These are phyloP conservation scores for Cosmorhoe ocellata DNA, from an alignment of 2,888 invertebrate genomes.

Conservation along the genomic window DNA sequence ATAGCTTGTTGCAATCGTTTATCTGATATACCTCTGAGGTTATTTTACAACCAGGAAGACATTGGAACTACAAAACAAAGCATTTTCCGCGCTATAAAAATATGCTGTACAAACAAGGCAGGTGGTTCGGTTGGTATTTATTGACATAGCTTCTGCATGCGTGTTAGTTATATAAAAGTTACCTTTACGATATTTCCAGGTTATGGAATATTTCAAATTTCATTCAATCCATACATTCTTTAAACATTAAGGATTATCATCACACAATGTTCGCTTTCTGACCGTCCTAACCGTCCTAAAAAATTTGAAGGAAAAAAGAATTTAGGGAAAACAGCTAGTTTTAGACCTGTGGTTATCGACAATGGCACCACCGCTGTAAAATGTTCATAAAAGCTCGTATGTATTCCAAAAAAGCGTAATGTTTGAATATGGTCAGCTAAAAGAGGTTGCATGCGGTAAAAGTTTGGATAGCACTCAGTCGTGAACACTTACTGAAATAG, in stretches of 20 bases:
- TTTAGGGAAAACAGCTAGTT: too few species aligned
- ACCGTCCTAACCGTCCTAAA: too few species aligned
- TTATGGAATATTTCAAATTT: too few species aligned
- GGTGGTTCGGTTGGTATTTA: too few species aligned
- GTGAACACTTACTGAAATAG: constrained; percentile 27
- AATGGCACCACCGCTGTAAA: background rate
- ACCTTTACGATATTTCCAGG: too few species aligned
- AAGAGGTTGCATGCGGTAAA: constrained; percentile 10
- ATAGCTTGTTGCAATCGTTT: constrained; percentile 36
- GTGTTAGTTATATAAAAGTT: too few species aligned
- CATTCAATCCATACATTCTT: too few species aligned
- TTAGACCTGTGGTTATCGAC: background rate
- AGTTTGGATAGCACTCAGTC: constrained; percentile 22
- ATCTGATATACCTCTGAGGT: constrained; percentile 13
- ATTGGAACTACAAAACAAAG: background rate
- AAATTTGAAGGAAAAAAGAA: too few species aligned
- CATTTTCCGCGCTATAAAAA: background rate
- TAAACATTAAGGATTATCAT: too few species aligned
- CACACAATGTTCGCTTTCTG: too few species aligned
- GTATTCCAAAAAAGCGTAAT: background rate
- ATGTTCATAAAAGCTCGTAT: background rate
- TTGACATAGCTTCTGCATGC: too few species aligned
- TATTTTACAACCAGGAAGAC: constrained; percentile 1
- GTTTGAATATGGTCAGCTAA: constrained; percentile 10
- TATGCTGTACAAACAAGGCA: too few species aligned